Evolutionary conservation across 2,797 vertebrate species (phyloP).

Genomic region (Macroramphosus scolopax): DNA sequence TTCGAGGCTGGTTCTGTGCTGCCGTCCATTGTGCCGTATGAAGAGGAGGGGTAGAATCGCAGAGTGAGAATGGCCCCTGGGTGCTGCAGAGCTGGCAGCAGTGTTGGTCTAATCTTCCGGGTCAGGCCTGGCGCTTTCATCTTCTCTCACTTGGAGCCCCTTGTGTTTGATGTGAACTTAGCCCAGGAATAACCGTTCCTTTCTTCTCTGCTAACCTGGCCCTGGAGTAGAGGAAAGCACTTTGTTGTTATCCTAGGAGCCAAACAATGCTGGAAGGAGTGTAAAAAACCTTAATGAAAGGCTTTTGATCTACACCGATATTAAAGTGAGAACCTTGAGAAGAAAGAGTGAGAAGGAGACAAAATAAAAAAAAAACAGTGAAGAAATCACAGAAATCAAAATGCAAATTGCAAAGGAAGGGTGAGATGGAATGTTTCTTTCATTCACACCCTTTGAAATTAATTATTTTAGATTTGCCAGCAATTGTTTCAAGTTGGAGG

Average conservation of each 20-base stretch:
- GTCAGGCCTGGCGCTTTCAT: constrained; percentile 79
- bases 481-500: constrained; percentile 68
- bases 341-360: constrained; percentile 7
- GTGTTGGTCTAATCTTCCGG: constrained; percentile 80
- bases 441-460: constrained; percentile 69
- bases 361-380: constrained; percentile 40
- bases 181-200: constrained; percentile 77
- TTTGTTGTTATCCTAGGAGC: constrained; percentile 78
- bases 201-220: constrained; percentile 76
- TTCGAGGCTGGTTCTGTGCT: constrained; percentile 49
- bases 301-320: constrained; percentile 77
- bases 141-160: constrained; percentile 76
- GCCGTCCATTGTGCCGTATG: constrained; percentile 63
- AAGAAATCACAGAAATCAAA: constrained; percentile 71
- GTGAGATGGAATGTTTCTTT: constrained; percentile 48
- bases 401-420: constrained; percentile 69
- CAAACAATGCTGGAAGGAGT: constrained; percentile 78
- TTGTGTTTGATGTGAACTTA: constrained; percentile 83
- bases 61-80: constrained; percentile 72
- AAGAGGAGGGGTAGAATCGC: constrained; percentile 64
- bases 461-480: constrained; percentile 64
- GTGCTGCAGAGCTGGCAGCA: constrained; percentile 72
- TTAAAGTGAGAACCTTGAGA: constrained; percentile 66
- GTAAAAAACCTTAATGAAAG: constrained; percentile 75
- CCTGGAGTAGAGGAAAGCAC: constrained; percentile 68